Conservation (phyloP, 2,113 vertebrate species). For the Speoplatyrhinus poulsoni region DNA sequence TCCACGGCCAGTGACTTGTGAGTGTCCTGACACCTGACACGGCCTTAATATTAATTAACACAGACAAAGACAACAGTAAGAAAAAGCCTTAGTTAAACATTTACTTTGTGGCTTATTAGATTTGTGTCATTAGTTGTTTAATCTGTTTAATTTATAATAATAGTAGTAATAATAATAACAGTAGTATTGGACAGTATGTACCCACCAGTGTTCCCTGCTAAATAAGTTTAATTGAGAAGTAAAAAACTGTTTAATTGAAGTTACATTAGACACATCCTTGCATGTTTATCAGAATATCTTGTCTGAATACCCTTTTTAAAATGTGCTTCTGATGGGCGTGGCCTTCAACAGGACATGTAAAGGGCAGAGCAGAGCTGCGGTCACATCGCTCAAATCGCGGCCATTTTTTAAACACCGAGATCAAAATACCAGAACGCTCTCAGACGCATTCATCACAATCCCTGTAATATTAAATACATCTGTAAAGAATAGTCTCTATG, state of each 20-base stretch:
- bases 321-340: conserved; percentile 5
- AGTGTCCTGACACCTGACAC: conserved; percentile 52
- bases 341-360: conserved; percentile 24
- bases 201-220: no score
- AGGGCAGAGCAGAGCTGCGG: background rate
- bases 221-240: background rate
- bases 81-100: no score
- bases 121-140: no score
- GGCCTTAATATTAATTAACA: background rate
- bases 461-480: background rate
- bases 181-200: no score
- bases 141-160: no score
- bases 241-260: background rate
- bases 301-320: conserved; percentile 9
- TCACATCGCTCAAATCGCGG: background rate
- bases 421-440: background rate
- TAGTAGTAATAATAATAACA: no score
- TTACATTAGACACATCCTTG: background rate
- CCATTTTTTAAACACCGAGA: background rate
- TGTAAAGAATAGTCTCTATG: conserved; percentile 30
- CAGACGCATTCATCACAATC: background rate
- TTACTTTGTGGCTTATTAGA: no score
- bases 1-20: conserved; percentile 91
- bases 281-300: background rate
- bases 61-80: background rate